phyloP scores from a whole-genome alignment of 2,797 vertebrate genomes.

The Psittacula derbiana region DNA sequence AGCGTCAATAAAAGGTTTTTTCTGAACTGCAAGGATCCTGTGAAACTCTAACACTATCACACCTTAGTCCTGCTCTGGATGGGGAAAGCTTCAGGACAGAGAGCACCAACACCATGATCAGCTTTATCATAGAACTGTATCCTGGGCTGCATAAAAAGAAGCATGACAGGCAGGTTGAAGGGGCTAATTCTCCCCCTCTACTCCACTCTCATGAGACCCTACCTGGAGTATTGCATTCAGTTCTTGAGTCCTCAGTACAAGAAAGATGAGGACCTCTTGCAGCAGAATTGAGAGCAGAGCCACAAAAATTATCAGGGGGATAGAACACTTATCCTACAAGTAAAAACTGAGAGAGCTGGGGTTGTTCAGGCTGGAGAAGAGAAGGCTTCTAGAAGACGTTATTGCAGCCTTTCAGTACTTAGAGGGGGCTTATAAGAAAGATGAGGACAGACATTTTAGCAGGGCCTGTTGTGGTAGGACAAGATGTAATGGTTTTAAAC shows the following conservation, averaged over 20 bases:
- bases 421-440: background rate
- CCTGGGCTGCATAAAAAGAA: background rate
- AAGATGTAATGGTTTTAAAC: background rate
- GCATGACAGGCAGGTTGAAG: rapidly evolving
- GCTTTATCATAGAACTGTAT: background rate
- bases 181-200: background rate
- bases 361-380: background rate
- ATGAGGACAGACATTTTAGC: background rate
- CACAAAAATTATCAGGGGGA: background rate
- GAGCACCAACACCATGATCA: background rate
- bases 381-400: background rate
- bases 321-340: background rate
- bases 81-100: background rate
- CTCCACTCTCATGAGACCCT: background rate
- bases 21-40: background rate
- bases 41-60: background rate
- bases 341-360: background rate
- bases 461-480: background rate
- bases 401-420: background rate
- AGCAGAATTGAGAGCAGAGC: background rate
- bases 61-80: background rate
- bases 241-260: no score
- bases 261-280: background rate
- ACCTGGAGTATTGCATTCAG: background rate
- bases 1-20: background rate